Percentiles rank a stretch among this genome's conserved stretches.
These are phyloP conservation scores for Meiosimyza decipiens DNA, from an alignment of 2,888 invertebrate genomes.

Conservation along the genomic window DNA sequence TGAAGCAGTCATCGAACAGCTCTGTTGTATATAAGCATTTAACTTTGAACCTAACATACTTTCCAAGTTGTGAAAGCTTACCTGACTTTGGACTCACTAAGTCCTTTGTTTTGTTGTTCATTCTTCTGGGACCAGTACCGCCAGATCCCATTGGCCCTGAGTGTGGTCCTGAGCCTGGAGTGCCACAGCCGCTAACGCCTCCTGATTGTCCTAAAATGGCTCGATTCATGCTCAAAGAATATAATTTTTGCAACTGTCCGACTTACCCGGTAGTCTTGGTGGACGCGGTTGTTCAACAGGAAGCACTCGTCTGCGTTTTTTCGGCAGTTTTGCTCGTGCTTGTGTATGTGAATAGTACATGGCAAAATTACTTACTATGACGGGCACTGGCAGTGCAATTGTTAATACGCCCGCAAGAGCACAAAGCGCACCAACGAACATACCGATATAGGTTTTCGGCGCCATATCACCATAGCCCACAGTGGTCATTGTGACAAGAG, in stretches of 20 bases:
- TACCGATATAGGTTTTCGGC: constrained; percentile 97
- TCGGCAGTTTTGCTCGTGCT: constrained; percentile 98
- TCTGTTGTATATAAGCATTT: no score
- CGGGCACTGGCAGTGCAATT: constrained; percentile 98
- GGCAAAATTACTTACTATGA: constrained; percentile 99
- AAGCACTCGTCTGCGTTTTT: constrained; percentile 95
- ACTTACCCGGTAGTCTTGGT: constrained; percentile 58
- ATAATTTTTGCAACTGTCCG: neutral
- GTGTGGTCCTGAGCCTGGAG: constrained; percentile 66
- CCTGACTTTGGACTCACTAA: constrained; percentile 68
- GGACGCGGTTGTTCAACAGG: constrained; percentile 92
- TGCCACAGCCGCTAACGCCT: constrained; percentile 65
- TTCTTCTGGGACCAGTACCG: constrained; percentile 65
- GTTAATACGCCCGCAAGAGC: constrained; percentile 98
- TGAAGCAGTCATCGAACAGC: no score
- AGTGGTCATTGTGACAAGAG: constrained; percentile 98
- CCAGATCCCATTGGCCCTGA: constrained; percentile 66
- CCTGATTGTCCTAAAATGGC: constrained; percentile 61
- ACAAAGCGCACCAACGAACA: constrained; percentile 98
- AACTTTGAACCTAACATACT: no score
- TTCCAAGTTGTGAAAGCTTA: constrained; percentile 50
- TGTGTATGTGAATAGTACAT: constrained; percentile 97
- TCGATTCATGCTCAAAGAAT: constrained; percentile 6
- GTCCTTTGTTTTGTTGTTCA: constrained; percentile 68
- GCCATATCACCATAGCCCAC: constrained; percentile 99